Conservation (phyloP, 2,888 invertebrate species). For the Cantharis flavilabris region DNA sequence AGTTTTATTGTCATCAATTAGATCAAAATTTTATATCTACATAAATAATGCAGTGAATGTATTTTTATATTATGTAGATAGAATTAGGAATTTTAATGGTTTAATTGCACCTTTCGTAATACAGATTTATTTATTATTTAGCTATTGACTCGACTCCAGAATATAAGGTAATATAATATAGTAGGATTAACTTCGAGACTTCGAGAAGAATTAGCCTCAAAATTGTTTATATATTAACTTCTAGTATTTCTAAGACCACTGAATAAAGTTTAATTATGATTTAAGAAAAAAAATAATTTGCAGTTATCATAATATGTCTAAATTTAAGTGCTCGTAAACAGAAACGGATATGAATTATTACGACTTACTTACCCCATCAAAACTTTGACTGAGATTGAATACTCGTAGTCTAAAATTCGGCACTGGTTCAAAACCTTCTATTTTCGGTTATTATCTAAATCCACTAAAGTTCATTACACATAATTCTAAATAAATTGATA, state of each 20-base stretch:
- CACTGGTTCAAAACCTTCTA: not conserved
- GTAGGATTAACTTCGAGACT: not conserved
- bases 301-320: not conserved
- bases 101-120: too few species aligned
- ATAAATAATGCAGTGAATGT: too few species aligned
- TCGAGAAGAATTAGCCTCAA: not conserved
- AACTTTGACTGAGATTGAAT: not conserved
- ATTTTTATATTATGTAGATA: too few species aligned
- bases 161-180: not conserved
- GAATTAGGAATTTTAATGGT: too few species aligned
- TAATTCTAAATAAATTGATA: not conserved
- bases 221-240: not conserved
- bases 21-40: not conserved
- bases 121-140: not conserved
- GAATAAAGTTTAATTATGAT: too few species aligned
- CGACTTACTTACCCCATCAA: not conserved
- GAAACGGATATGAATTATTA: not conserved
- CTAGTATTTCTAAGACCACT: too few species aligned
- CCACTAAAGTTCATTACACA: not conserved
- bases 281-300: too few species aligned
- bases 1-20: not conserved
- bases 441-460: not conserved
- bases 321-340: not conserved
- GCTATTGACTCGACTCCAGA: not conserved
- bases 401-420: not conserved